These are phyloP conservation scores for Macrotrachela quadricornifera DNA, from an alignment of 1,140 invertebrate species.

Conservation along the genomic window DNA sequence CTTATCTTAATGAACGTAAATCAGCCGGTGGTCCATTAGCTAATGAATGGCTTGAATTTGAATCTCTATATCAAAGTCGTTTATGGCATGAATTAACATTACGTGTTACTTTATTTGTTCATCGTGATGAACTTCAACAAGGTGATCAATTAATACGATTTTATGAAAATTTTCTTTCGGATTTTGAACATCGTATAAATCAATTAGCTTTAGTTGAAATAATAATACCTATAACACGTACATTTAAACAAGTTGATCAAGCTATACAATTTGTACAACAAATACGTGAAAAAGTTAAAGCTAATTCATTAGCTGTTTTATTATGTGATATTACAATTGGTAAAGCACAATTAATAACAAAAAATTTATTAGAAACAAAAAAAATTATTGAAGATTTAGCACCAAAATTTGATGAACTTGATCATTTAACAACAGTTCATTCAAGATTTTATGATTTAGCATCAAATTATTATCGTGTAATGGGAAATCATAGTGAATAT, in stretches of 20 bases:
- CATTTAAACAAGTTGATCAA: conserved; percentile 49
- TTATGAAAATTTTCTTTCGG: conserved; percentile 70
- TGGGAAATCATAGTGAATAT: conserved; percentile 71
- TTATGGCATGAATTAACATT: conserved; percentile 88
- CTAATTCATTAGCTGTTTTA: conserved; percentile 58
- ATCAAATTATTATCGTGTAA: conserved; percentile 62
- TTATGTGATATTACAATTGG: conserved; percentile 62
- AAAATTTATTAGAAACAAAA: conserved; percentile 58
- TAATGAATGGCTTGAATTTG: conserved; percentile 1
- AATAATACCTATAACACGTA: conserved; percentile 49
- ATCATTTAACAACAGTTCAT: conserved; percentile 76
- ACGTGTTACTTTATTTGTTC: conserved; percentile 58
- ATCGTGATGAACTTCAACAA: conserved; percentile 49
- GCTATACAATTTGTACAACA: conserved; percentile 63
- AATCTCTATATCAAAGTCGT: conserved; percentile 30
- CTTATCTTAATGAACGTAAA: conserved; percentile 8
- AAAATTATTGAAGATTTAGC: conserved; percentile 73
- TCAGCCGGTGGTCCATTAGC: not conserved
- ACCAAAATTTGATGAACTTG: conserved; percentile 57
- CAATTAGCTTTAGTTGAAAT: conserved; percentile 74
- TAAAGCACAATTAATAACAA: conserved; percentile 56
- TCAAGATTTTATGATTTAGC: conserved; percentile 80
- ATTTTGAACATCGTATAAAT: conserved; percentile 87
- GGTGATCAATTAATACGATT: conserved; percentile 48
- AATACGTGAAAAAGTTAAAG: conserved; percentile 63